These are phyloP conservation scores for Catocala fraxini DNA, from an alignment of 2,888 invertebrate species.

Conservation along the genomic window DNA sequence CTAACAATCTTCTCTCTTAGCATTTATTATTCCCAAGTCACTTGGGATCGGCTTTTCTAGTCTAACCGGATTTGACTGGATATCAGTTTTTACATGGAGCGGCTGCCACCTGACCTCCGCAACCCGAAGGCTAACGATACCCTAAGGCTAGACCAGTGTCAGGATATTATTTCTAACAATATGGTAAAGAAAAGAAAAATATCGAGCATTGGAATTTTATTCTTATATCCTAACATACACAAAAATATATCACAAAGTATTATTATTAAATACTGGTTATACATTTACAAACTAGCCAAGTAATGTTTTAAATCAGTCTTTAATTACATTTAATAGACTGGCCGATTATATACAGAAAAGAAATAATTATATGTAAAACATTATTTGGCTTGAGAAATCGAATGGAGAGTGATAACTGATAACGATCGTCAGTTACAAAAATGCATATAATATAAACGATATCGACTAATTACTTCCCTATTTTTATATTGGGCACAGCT, in stretches of 20 bases:
- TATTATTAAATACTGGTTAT: slow-evolving; percentile 32
- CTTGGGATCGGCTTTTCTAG: too few species aligned
- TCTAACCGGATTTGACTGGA: too few species aligned
- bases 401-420: slow-evolving; percentile 14
- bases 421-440: slow-evolving; percentile 24
- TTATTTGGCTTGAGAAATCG: slow-evolving; percentile 18
- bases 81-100: too few species aligned
- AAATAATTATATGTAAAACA: slow-evolving; percentile 13
- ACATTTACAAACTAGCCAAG: slow-evolving; percentile 18
- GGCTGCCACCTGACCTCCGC: too few species aligned
- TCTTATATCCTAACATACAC: slow-evolving; percentile 46
- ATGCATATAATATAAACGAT: slow-evolving; percentile 7
- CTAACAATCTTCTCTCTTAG: too few species aligned
- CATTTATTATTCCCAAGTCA: too few species aligned
- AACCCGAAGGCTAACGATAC: too few species aligned
- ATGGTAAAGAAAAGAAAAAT: slow-evolving; percentile 33
- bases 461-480: too few species aligned
- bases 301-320: slow-evolving; percentile 9
- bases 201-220: slow-evolving; percentile 76
- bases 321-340: slow-evolving; percentile 2
- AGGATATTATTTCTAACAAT: slow-evolving; percentile 31
- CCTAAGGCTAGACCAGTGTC: too few species aligned
- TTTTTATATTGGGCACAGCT: too few species aligned
- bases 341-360: slow-evolving; percentile 20
- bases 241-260: slow-evolving; percentile 44